phyloP scores from a whole-genome alignment of 2,797 vertebrate species.

The Rhynchonycteris naso region DNA sequence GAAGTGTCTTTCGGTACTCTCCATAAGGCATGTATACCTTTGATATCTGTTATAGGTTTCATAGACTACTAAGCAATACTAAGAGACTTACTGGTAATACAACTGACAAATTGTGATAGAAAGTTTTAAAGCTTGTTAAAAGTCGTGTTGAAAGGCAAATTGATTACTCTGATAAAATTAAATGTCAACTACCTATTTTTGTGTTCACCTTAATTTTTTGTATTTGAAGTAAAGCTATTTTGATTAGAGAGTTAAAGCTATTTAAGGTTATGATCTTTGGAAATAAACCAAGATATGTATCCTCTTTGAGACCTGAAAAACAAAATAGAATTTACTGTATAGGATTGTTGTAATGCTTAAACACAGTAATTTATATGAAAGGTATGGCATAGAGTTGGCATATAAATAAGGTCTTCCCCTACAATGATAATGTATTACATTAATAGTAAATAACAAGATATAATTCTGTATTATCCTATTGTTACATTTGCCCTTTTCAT shows the following conservation, averaged over 20 bases:
- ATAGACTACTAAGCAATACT: not conserved
- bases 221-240: constrained; percentile 36
- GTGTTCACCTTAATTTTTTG: constrained; percentile 6
- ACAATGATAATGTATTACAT: not conserved
- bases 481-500: not conserved
- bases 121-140: not conserved
- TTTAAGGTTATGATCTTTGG: not conserved
- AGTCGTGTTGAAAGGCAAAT: not conserved
- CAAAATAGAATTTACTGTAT: not conserved
- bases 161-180: constrained; percentile 17
- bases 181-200: constrained; percentile 7
- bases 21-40: not conserved
- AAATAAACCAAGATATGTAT: not conserved
- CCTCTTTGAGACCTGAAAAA: not conserved
- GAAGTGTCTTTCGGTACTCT: not conserved
- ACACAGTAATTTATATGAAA: not conserved
- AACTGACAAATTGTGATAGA: not conserved
- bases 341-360: constrained; percentile 31
- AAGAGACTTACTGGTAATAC: not conserved
- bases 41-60: not conserved
- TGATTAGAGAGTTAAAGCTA: not conserved
- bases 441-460: constrained; percentile 38
- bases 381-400: not conserved
- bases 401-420: not conserved
- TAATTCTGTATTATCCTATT: constrained; percentile 1